Evolutionary conservation across 2,797 vertebrate species (phyloP), one percentile per base, ranked within the genome.

Genomic region (Coluber constrictor): DNA sequence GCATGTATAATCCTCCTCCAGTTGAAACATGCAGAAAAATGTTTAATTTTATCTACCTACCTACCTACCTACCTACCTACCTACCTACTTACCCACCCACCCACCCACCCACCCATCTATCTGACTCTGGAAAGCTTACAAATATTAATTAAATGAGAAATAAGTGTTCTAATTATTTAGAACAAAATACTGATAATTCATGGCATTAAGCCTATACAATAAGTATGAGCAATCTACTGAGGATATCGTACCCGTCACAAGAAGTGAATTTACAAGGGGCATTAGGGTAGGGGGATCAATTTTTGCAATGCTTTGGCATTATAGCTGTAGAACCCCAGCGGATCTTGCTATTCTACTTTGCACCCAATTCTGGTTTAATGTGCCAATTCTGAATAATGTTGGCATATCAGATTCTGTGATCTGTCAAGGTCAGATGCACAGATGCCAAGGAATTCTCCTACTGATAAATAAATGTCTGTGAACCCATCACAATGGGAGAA

Each of bases 81-180:
- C 20, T 23, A 1, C 0, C 60, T 9, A 10, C 8, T 25, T 3
- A 27, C 9, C 25, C 1, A 11, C 25, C 60, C 1, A 0, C 7
- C 60, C 0, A 7, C 2, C 57, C 0, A 20, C 20, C 57, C 2
- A 8, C 20, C 16, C 7, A 37, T 3, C n/a, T 37, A 37, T 18
- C 66, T 74, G n/a, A 37, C n/a, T 74, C 16, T 74, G n/a, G n/a
- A 32, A 6, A 74, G 15, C 16, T 74, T 37, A 74, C 32, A 9
- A 37, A 74, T 3, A 37, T 74, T 37, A 74, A 16, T 90, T 32
- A 92, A 11, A 93, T 87, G 32, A 51, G 4, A 47, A 3, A 29
- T 89, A 92, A 27, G 4, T 15, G 2, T 15, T 92, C n/a, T 4
- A 70, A 94, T 27, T 1, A n/a, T 79, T 59, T 79, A 3, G 32